Evolutionary conservation across 2,888 invertebrate genomes (phyloP), one percentile per base, ranked within the genome.

Genomic region (Mimumesa dahlbomi): DNA sequence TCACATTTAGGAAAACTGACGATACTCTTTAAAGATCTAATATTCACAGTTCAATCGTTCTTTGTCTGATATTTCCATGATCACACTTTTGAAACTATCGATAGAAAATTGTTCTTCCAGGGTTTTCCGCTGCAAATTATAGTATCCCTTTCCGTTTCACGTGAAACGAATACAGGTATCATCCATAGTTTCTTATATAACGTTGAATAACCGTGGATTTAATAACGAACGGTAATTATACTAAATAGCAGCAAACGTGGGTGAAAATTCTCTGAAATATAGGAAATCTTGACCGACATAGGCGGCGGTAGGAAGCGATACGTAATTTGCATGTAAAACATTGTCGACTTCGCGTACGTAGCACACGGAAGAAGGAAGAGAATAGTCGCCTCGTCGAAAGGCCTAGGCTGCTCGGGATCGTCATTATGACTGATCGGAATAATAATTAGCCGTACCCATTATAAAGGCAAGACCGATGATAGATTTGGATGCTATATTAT

Each of bases 351-450:
- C 29, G 57, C 50, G 31, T 58, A 63, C 18, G 52, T 38, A 57
- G 66, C 34, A 62, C 59, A 25, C 75, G 76, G 75, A 76, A 75
- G 63, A 46, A 62, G 75, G 71, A 76, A 76, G 75, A 68, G 59
- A 69, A 61, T 29, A 46, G 43, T 43, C 29, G 56, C 43, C 48
- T 31, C 29, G 62, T 72, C 62, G 67, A 58, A 68, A 74, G 67
- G 53, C 48, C 31, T 65, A 56, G n/a, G 49, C 50, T 50, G 29
- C 43, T 31, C 56, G 45, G 65, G 34, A 66, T 64, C 67, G 71
- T 67, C 64, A 64, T 65, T 68, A 62, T n/a, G 53, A 52, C 50
- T 62, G 65, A 74, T 71, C 56, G 18, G 71, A 74, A 76, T 76
- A 71, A 74, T 62, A 70, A 76, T 36, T 34, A 64, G 62, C 56